Evolutionary conservation across 2,888 invertebrate species (phyloP).

Genomic region (Cheilosia urbana): DNA sequence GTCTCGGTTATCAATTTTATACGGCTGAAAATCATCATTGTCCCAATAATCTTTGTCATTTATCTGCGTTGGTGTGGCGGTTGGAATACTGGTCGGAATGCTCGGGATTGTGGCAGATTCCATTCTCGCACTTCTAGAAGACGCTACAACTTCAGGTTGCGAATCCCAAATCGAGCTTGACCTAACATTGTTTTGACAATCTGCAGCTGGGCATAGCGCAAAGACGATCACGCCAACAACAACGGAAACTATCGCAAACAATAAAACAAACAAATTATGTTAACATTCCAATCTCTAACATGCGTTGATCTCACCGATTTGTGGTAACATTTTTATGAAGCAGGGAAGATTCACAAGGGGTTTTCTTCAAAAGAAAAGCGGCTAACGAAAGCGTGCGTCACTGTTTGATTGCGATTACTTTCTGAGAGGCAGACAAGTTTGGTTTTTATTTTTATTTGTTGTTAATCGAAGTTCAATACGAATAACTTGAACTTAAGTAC

Average conservation of each 20-base stretch:
- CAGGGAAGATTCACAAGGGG: slow-evolving; percentile 13
- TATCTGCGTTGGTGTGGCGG: slow-evolving; percentile 20
- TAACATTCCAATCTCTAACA: background rate
- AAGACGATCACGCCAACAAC: slow-evolving; percentile 30
- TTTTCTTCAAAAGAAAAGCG: slow-evolving; percentile 11
- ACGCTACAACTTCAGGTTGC: too few relatives aligned
- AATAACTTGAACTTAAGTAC: slow-evolving; percentile 35
- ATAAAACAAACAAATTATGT: background rate
- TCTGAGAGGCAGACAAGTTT: slow-evolving; percentile 53
- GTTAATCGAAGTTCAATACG: slow-evolving; percentile 3
- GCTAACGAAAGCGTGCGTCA: slow-evolving; percentile 23
- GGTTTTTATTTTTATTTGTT: slow-evolving; percentile 26
- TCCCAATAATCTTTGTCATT: slow-evolving; percentile 78
- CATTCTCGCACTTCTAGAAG: background rate
- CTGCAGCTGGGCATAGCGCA: slow-evolving; percentile 40
- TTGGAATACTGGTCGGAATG: background rate
- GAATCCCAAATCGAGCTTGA: background rate
- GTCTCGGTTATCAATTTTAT: slow-evolving; percentile 84
- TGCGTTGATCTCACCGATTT: slow-evolving; percentile 58
- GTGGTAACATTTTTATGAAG: slow-evolving; percentile 46
- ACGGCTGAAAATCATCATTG: slow-evolving; percentile 81
- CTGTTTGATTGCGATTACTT: slow-evolving; percentile 34
- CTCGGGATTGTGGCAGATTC: background rate
- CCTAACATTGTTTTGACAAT: background rate
- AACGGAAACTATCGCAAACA: slow-evolving; percentile 45